Base-by-base conservation (phyloP, 1,140 invertebrate genomes). In the Ephestia elutella region DNA sequence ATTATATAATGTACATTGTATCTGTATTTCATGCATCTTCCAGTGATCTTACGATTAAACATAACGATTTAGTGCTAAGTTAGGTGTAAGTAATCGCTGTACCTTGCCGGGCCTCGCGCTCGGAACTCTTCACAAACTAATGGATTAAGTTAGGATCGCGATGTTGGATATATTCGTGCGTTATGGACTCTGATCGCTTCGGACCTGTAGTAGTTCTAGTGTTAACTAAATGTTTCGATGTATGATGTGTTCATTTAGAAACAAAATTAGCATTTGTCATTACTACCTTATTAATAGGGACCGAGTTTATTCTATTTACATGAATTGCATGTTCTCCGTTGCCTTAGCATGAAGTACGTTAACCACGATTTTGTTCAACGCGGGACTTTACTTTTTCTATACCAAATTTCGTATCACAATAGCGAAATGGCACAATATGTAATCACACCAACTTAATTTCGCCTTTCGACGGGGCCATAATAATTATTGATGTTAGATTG, bases 231-330 rank as follows among this genome's bases (percentile, higher is more conserved):
- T 86, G 78, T 82, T 82, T 81, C 75, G 70, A 73, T 82, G 80
- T 85, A 75, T 77, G 71, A 82, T 84, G 85, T 88, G 85, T 88
- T 87, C 85, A 85, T 78, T 75, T 83, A 78, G 77, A 73, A 71
- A 78, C 71, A 65, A 76, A 71, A 67, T 75, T 80, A 82, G 80
- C 75, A 73, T 78, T 77, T 75, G 69, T 77, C 77, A 75, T 79
- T 72, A 78, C 62, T 71, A 70, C 65, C 55, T 70, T 67, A 65
- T 66, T 68, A 67, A 65, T 73, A 75, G 70, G 78, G 70, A 78
- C 74, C 76, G 72, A 76, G 60, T 72, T 66, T 21, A 53, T 19
- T 68, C 56, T 67, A 66, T 51, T 55, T 56, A 11, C 50, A 68
- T 75, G 59, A 62, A 73, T 81, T 78, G 82, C 80, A 71, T 80